Conservation (phyloP, 2,888 invertebrate species). For the Punctoribates punctum region DNA sequence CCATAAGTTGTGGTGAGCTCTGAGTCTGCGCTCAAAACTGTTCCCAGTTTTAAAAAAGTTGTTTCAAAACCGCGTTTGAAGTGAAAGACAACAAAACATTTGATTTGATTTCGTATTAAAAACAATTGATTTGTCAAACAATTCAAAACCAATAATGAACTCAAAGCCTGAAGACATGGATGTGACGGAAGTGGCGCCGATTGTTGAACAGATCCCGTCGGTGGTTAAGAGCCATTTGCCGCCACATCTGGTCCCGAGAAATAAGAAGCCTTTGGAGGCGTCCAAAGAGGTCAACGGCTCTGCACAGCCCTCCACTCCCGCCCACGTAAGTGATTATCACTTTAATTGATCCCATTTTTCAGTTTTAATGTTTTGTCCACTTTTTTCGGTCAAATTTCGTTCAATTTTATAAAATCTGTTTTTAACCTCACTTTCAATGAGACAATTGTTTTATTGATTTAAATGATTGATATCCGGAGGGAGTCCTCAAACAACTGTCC, state of each 20-base stretch:
- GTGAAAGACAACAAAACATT: neutral
- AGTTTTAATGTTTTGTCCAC: neutral
- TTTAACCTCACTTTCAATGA: no score
- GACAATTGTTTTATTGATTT: no score
- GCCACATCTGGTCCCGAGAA: conserved; percentile 14
- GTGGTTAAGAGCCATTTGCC: conserved; percentile 29
- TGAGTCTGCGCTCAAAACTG: neutral
- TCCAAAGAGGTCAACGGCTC: neutral
- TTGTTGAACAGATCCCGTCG: conserved; percentile 16
- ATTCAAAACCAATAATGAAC: neutral
- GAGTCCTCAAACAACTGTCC: no score
- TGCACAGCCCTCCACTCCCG: neutral
- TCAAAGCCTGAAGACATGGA: neutral
- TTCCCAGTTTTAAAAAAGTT: neutral
- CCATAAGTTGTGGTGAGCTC: neutral
- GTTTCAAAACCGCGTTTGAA: neutral
- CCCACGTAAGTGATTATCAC: neutral
- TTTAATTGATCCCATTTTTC: neutral
- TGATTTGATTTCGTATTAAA: neutral
- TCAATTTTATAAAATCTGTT: no score
- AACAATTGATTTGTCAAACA: neutral
- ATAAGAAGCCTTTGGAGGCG: conserved; percentile 14
- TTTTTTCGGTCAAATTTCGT: neutral
- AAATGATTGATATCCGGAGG: no score
- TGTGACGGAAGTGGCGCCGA: neutral